Evolutionary conservation across 2,888 invertebrate genomes (phyloP).

Genomic region (Pandemis cinnamomeana): DNA sequence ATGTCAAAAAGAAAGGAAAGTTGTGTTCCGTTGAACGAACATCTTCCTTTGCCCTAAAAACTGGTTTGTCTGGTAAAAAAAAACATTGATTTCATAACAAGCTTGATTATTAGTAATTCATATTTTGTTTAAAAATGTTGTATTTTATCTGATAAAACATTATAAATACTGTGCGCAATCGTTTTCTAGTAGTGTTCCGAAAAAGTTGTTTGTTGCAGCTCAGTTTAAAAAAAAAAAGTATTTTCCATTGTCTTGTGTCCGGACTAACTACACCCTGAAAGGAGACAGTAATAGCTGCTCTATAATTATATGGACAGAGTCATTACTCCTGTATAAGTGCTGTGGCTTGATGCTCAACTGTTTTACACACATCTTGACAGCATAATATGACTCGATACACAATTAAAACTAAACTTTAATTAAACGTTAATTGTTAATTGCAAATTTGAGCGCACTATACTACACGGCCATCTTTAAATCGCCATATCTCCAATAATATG

Average conservation of each 20-base stretch:
- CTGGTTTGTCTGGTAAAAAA: background rate
- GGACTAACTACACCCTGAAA: conserved; percentile 55
- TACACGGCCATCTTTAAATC: background rate
- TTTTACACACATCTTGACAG: conserved; percentile 77
- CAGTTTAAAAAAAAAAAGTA: background rate
- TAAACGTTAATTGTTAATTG: background rate
- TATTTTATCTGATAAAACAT: too few relatives aligned
- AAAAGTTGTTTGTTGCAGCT: too few relatives aligned
- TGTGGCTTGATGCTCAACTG: conserved; percentile 78
- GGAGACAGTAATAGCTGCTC: conserved; percentile 79
- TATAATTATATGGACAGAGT: conserved; percentile 85
- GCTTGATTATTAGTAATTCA: too few relatives aligned
- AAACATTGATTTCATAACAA: background rate
- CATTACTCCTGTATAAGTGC: conserved; percentile 83
- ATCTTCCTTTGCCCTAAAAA: background rate
- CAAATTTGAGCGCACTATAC: background rate
- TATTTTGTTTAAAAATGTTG: background rate
- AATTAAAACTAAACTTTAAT: too few relatives aligned
- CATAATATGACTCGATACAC: too few relatives aligned
- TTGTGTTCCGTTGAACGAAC: background rate
- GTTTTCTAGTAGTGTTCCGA: too few relatives aligned
- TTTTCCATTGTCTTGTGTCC: conserved; percentile 34
- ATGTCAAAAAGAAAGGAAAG: background rate
- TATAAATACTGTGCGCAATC: too few relatives aligned
- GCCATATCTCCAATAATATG: background rate